Base-by-base conservation (phyloP, 2,797 vertebrate genomes). In the Sebastolobus altivelis region DNA sequence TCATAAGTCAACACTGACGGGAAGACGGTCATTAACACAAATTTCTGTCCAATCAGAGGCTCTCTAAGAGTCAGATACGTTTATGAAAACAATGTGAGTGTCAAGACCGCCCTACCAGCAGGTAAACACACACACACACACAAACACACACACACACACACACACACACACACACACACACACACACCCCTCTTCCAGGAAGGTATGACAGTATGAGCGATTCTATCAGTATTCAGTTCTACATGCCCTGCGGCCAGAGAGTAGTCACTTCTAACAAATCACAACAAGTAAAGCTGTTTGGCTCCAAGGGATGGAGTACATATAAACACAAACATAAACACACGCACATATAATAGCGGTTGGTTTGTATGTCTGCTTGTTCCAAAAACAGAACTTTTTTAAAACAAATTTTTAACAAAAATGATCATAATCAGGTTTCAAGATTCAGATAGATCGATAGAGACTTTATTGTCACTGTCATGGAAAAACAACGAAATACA, bases 1-100 rank as follows among this genome's bases (percentile, higher is more conserved):
- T 8, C 72, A 54, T 77, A 20, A 75, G 80, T 80, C 84, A 86
- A 65, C 69, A 56, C 22, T 40, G 54, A 70, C 60, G 20, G 77
- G 80, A 82, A 80, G 73, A 76, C 7, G 35, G 40, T 69, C 75
- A 76, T 83, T 81, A 80, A 18, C 59, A 8, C 52, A n/a, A 2
- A n/a, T 12, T 18, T 59, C 68, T 72, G 77, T 22, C 76, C 82
- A 80, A 59, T 77, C 79, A 77, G 46, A 58, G 33, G 35, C 29
- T 38, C n/a, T 33, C 27, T 33, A 10, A 29, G 35, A 63, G 52
- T 35, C 58, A 43, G 18, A 66, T 6, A 11, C 5, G 22, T 65
- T 52, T 18, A 65, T 67, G 8, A 49, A 84, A 77, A 54, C 31
- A 65, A 7, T 75, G 14, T 59, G 43, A 37, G 46, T 37, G 60